A percentile compares a stretch with the other conserved stretches of the same genome.
These are phyloP conservation scores for Melanostoma scalare DNA, from an alignment of 2,888 invertebrate genomes.

Conservation along the genomic window DNA sequence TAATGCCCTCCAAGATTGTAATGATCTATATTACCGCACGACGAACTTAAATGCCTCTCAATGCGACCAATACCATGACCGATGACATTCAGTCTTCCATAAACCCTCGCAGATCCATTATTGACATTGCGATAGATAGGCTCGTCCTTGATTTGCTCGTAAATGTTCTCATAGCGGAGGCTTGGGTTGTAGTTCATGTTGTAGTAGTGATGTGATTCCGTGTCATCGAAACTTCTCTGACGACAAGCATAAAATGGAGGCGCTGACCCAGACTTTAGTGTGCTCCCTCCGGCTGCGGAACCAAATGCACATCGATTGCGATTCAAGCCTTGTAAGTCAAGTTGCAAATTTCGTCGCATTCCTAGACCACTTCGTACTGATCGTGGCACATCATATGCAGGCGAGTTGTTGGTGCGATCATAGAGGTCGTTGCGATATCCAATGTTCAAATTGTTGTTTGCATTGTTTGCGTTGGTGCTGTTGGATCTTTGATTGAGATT, in stretches of 20 bases:
- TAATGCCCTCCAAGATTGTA: constrained; percentile 82
- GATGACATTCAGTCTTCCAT: constrained; percentile 84
- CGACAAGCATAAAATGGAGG: constrained; percentile 74
- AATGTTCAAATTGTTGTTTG: constrained; percentile 77
- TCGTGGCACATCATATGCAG: constrained; percentile 81
- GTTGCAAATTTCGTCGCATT: constrained; percentile 81
- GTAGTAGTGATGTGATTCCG: constrained; percentile 81
- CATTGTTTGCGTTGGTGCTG: constrained; percentile 65
- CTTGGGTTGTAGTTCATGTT: constrained; percentile 79
- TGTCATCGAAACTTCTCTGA: constrained; percentile 82
- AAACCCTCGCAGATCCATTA: constrained; percentile 79
- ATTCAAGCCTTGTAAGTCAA: constrained; percentile 78
- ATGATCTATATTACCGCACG: constrained; percentile 85
- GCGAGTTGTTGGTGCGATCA: constrained; percentile 79
- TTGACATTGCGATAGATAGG: constrained; percentile 80
- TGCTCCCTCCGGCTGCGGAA: constrained; percentile 31
- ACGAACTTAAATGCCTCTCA: constrained; percentile 85
- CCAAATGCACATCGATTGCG: constrained; percentile 69
- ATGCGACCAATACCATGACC: constrained; percentile 84
- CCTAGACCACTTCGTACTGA: constrained; percentile 80
- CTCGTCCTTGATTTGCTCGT: constrained; percentile 84
- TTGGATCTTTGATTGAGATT: constrained; percentile 65
- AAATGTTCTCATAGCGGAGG: constrained; percentile 83
- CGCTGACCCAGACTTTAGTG: constrained; percentile 60
- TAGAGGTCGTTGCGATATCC: constrained; percentile 81